phyloP scores from a whole-genome alignment of 2,113 vertebrate species.

The Gobius niger region DNA sequence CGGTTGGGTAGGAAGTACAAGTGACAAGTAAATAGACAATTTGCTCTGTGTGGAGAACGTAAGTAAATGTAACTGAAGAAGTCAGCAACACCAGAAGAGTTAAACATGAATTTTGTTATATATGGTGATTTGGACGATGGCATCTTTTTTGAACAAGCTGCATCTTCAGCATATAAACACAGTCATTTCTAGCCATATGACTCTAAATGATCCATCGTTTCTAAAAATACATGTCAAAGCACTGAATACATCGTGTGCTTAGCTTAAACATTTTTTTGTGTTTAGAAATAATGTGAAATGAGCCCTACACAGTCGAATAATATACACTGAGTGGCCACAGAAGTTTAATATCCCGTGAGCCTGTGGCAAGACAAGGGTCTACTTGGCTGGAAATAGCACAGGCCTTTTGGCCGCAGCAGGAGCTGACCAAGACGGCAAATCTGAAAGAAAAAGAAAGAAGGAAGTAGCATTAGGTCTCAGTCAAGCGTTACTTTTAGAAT shows the following conservation, averaged over 20 bases:
- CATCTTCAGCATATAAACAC: not conserved
- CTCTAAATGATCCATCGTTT: conserved; percentile 4
- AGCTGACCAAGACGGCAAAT: not conserved
- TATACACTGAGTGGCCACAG: conserved; percentile 17
- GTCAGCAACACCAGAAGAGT: not conserved
- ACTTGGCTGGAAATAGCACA: not conserved
- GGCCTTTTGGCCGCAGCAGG: not conserved
- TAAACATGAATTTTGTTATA: no score
- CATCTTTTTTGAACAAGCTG: not conserved
- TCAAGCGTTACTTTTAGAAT: not conserved
- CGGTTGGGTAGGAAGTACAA: no score
- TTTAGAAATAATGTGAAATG: conserved; percentile 32
- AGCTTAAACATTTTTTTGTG: conserved; percentile 14
- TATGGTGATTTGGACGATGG: no score
- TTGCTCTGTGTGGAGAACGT: no score
- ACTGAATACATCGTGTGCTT: not conserved
- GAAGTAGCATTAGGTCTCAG: not conserved
- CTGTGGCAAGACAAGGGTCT: not conserved
- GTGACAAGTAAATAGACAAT: no score
- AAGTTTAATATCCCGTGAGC: conserved; percentile 19
- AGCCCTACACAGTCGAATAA: conserved; percentile 15
- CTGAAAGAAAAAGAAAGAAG: not conserved
- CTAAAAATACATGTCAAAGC: not conserved
- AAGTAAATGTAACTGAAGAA: not conserved
- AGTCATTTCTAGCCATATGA: not conserved